These are phyloP conservation scores for Gambusia yucatana DNA, from an alignment of 2,797 vertebrate genomes.

Conservation along the genomic window DNA sequence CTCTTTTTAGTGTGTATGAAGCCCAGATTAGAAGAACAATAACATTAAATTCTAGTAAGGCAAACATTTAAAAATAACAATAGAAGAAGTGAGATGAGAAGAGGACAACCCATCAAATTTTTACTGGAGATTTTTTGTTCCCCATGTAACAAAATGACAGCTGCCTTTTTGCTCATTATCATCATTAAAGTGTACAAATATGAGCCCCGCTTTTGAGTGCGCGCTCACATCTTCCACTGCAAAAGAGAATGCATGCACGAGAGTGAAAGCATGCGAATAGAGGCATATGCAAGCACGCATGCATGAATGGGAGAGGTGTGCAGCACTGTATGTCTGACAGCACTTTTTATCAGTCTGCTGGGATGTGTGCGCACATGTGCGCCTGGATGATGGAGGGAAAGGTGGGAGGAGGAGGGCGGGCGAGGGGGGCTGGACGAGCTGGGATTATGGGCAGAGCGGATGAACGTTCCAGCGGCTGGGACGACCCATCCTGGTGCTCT, in stretches of 20 bases:
- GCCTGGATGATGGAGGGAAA: slow-evolving; percentile 47
- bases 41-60: background rate
- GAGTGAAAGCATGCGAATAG: slow-evolving; percentile 28
- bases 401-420: background rate
- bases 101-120: slow-evolving; percentile 39
- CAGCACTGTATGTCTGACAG: slow-evolving; percentile 47
- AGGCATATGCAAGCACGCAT: slow-evolving; percentile 5
- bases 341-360: slow-evolving; percentile 50
- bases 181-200: slow-evolving; percentile 28
- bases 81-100: slow-evolving; percentile 30
- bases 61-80: slow-evolving; percentile 17
- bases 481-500: slow-evolving; percentile 70
- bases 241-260: slow-evolving; percentile 33
- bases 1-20: background rate
- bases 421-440: slow-evolving; percentile 32
- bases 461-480: slow-evolving; percentile 75
- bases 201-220: slow-evolving; percentile 47
- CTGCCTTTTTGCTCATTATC: slow-evolving; percentile 53
- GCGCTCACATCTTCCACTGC: slow-evolving; percentile 28
- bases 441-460: slow-evolving; percentile 76
- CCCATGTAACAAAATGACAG: slow-evolving; percentile 60
- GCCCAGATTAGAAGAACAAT: background rate
- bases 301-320: slow-evolving; percentile 9
- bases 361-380: slow-evolving; percentile 35
- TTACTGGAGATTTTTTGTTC: slow-evolving; percentile 56